Percentiles rank a stretch among this genome's conserved stretches.
These are phyloP conservation scores for Acromyrmex charruanus DNA, from an alignment of 1,140 invertebrate genomes.

Conservation along the genomic window DNA sequence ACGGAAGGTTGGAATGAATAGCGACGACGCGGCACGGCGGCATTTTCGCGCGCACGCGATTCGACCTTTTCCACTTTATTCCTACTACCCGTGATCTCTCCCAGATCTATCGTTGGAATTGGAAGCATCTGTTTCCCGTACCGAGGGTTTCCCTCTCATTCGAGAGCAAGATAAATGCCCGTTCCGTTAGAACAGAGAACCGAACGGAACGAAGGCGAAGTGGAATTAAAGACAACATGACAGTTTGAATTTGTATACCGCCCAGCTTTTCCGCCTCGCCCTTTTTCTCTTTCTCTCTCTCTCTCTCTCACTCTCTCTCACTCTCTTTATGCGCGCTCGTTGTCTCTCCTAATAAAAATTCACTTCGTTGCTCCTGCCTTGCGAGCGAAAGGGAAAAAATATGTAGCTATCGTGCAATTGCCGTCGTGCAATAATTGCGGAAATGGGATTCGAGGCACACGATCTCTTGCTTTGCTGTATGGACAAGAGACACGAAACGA, in stretches of 20 bases:
- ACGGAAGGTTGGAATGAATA: conserved; percentile 13
- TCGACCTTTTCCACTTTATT: conserved; percentile 59
- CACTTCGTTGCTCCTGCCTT: not conserved
- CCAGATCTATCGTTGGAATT: conserved; percentile 54
- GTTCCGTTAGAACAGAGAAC: conserved; percentile 12
- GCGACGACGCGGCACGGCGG: conserved; percentile 4
- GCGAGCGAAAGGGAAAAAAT: not conserved
- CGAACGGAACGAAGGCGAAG: conserved; percentile 17
- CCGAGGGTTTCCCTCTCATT: conserved; percentile 33
- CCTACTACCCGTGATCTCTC: conserved; percentile 18
- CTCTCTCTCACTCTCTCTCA: not conserved
- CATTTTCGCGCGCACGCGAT: not conserved
- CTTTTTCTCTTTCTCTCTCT: not conserved
- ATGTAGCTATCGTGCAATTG: not conserved
- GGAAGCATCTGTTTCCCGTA: conserved; percentile 53
- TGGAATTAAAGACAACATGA: conserved; percentile 50
- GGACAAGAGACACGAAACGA: not conserved
- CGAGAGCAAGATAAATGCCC: conserved; percentile 38
- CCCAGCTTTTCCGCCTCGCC: not conserved
- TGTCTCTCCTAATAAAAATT: conserved; percentile 40
- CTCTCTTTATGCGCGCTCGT: not conserved
- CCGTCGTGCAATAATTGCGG: conserved; percentile 35
- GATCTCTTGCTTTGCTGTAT: not conserved
- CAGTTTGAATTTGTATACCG: conserved; percentile 42
- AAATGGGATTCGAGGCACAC: conserved; percentile 26